These are phyloP conservation scores for Plagodis pulveraria DNA, from an alignment of 2,888 invertebrate species.

Conservation along the genomic window DNA sequence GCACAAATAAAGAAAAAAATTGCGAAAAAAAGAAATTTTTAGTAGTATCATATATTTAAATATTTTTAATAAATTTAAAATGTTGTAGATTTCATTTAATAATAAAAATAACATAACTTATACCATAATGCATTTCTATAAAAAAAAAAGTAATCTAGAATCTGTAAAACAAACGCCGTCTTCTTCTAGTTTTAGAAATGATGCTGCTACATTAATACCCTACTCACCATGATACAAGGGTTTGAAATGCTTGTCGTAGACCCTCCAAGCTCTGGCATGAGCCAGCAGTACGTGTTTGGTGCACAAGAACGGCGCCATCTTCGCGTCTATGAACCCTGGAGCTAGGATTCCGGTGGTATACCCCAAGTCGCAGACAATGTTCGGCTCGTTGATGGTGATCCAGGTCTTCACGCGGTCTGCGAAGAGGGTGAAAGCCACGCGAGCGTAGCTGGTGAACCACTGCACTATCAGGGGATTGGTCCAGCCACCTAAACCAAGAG, in stretches of 20 bases:
- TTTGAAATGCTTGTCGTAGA: conserved; percentile 85
- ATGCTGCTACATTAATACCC: no score
- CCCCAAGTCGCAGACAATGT: conserved; percentile 61
- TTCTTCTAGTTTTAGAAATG: no score
- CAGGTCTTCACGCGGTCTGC: conserved; percentile 87
- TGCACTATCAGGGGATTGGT: conserved; percentile 85
- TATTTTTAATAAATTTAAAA: no score
- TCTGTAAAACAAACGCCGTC: neutral
- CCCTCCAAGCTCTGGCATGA: conserved; percentile 87
- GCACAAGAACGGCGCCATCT: conserved; percentile 75
- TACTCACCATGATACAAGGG: conserved; percentile 70
- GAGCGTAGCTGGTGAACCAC: conserved; percentile 87
- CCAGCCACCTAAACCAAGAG: conserved; percentile 84
- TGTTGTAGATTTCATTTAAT: no score
- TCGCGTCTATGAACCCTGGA: conserved; percentile 55
- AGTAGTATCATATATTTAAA: no score
- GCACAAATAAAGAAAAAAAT: no score
- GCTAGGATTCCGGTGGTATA: conserved; percentile 72
- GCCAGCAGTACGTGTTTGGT: conserved; percentile 87
- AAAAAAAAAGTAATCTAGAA: no score
- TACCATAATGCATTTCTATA: no score
- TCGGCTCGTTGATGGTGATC: conserved; percentile 91
- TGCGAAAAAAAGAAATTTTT: no score
- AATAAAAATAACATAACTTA: no score
- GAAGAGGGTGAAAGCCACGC: conserved; percentile 80